These are phyloP conservation scores for Megalonaias nervosa DNA, from an alignment of 1,140 invertebrate species.

Conservation along the genomic window DNA sequence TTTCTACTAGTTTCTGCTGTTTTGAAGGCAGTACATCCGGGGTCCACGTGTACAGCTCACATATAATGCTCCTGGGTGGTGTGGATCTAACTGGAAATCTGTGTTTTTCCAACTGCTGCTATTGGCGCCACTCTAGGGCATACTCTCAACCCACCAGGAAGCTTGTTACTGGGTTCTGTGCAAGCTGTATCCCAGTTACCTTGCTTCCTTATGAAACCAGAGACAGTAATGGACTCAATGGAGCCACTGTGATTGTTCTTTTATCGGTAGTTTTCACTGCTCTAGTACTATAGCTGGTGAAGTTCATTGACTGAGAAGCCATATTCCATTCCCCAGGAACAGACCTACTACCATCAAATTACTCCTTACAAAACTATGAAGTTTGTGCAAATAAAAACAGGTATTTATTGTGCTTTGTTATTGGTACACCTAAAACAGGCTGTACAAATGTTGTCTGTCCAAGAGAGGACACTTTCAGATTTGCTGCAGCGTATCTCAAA, in stretches of 20 bases:
- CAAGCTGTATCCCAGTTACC: constrained; percentile 4
- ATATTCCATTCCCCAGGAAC: constrained; percentile 20
- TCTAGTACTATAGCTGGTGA: not conserved
- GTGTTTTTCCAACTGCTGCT: not conserved
- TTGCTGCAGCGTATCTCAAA: not conserved
- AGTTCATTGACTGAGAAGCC: constrained; percentile 8
- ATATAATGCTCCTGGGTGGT: no score
- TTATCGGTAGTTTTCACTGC: constrained; percentile 16
- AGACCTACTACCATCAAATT: not conserved
- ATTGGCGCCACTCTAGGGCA: constrained; percentile 29
- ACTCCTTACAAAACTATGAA: constrained; percentile 17
- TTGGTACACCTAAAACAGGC: not conserved
- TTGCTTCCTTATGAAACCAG: constrained; percentile 12
- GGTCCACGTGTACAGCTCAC: no score
- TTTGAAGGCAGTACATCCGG: no score
- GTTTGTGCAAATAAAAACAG: not conserved
- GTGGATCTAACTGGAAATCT: constrained; percentile 13
- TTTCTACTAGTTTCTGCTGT: not conserved
- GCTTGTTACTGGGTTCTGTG: constrained; percentile 13
- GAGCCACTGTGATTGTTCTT: not conserved
- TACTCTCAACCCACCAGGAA: constrained; percentile 6
- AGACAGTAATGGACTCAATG: constrained; percentile 10
- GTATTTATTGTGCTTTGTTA: not conserved
- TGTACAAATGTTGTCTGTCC: not conserved
- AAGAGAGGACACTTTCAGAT: not conserved